A percentile compares a stretch with the other conserved stretches of the same genome.
Conservation (phyloP, 2,113 vertebrate species). For the Callipepla squamata region DNA sequence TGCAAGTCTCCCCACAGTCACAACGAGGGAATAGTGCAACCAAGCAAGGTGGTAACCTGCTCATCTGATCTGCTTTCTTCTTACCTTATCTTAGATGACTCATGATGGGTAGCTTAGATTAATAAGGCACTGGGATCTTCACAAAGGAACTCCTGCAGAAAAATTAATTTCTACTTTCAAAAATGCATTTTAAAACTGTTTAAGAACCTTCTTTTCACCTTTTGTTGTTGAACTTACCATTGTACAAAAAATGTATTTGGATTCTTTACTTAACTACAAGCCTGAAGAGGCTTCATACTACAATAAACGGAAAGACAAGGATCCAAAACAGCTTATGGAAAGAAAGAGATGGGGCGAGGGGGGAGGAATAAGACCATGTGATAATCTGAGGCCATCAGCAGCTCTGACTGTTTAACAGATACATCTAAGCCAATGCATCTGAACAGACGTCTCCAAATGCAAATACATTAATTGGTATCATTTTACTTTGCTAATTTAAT, state of each 20-base stretch:
- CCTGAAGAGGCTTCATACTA: neutral
- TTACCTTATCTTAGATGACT: neutral
- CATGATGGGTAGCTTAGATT: neutral
- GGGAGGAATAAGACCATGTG: accelerated
- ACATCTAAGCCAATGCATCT: neutral
- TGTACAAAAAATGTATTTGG: neutral
- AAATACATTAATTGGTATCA: neutral
- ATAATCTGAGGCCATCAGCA: neutral
- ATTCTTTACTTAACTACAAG: neutral
- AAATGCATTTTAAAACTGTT: neutral
- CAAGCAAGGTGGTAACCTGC: neutral
- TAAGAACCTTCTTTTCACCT: neutral
- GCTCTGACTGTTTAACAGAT: neutral
- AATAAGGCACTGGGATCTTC: neutral
- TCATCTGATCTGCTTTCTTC: neutral
- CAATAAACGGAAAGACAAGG: neutral
- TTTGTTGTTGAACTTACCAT: neutral
- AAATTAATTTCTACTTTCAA: neutral
- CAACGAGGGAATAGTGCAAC: too few species aligned
- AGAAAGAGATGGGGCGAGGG: neutral
- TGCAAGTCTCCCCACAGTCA: too few species aligned
- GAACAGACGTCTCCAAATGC: neutral
- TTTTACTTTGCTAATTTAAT: neutral
- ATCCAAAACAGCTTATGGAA: neutral
- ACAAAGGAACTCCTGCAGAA: neutral